A percentile compares a stretch with the other conserved stretches of the same genome.
Evolutionary conservation across 1,140 invertebrate genomes (phyloP).

Genomic region (Drosophila melanica): DNA sequence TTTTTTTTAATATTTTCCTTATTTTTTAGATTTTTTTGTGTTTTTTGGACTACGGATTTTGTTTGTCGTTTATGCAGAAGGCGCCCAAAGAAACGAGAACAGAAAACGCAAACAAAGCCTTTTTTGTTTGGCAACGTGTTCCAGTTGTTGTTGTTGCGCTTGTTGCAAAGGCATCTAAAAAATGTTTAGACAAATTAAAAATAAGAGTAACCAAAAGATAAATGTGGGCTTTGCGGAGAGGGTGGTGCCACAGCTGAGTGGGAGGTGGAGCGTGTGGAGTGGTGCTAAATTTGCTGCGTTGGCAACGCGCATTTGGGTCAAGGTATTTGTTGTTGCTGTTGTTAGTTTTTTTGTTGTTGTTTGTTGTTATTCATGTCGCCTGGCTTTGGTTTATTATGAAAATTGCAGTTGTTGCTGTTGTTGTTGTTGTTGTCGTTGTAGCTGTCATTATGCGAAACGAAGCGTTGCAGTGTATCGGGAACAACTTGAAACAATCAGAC

Average conservation of each 20-base stretch:
- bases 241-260: neutral
- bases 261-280: conserved; percentile 13
- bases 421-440: conserved; percentile 31
- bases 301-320: conserved; percentile 73
- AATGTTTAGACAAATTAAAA: conserved; percentile 82
- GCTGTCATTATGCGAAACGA: conserved; percentile 66
- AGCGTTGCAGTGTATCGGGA: conserved; percentile 31
- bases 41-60: conserved; percentile 20
- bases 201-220: conserved; percentile 63
- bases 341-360: conserved; percentile 37
- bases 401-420: conserved; percentile 56
- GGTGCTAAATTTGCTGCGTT: conserved; percentile 63
- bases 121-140: conserved; percentile 65
- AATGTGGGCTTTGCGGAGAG: conserved; percentile 12
- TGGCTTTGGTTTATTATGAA: conserved; percentile 73
- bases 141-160: conserved; percentile 15
- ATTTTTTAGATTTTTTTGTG: conserved; percentile 27
- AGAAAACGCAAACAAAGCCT: conserved; percentile 75
- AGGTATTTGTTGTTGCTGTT: conserved; percentile 67
- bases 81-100: conserved; percentile 23
- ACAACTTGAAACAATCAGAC: conserved; percentile 33
- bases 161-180: conserved; percentile 53
- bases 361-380: conserved; percentile 41
- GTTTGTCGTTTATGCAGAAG: conserved; percentile 59
- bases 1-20: conserved; percentile 33